Conservation (phyloP, 2,888 invertebrate species). For the Zele albiditarsus region DNA sequence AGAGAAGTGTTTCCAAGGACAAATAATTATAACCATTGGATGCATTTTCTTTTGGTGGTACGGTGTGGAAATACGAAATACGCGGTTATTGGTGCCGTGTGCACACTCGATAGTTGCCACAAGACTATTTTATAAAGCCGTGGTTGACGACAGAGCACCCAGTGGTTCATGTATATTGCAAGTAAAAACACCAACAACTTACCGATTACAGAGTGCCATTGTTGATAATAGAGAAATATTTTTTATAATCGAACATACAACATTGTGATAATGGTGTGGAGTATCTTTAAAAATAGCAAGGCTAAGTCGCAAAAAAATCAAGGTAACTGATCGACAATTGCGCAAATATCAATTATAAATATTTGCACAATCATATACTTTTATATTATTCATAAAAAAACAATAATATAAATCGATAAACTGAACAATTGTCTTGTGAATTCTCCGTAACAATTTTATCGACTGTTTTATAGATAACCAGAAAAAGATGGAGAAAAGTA, state of each 20-base stretch:
- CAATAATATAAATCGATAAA: background rate
- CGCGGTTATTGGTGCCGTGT: conserved; percentile 53
- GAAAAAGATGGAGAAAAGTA: conserved; percentile 48
- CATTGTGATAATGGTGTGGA: conserved; percentile 59
- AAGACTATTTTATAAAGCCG: conserved; percentile 52
- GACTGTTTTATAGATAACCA: conserved; percentile 39
- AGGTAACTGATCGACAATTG: conserved; percentile 51
- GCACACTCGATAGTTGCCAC: conserved; percentile 48
- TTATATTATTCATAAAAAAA: background rate
- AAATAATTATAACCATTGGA: background rate
- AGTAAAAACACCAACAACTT: conserved; percentile 19
- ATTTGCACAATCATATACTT: background rate
- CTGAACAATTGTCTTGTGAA: background rate
- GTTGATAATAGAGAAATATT: conserved; percentile 37
- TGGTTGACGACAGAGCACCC: conserved; percentile 47
- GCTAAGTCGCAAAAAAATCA: conserved; percentile 53
- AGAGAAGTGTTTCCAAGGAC: background rate
- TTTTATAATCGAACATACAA: conserved; percentile 2
- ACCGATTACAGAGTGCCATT: conserved; percentile 35
- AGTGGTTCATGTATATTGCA: conserved; percentile 34
- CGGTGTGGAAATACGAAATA: conserved; percentile 7
- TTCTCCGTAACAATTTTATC: background rate
- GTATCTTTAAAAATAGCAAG: conserved; percentile 54
- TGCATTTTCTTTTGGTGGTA: background rate
- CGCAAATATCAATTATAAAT: background rate